phyloP scores from a whole-genome alignment of 2,797 vertebrate genomes.

The Ciconia nigra region DNA sequence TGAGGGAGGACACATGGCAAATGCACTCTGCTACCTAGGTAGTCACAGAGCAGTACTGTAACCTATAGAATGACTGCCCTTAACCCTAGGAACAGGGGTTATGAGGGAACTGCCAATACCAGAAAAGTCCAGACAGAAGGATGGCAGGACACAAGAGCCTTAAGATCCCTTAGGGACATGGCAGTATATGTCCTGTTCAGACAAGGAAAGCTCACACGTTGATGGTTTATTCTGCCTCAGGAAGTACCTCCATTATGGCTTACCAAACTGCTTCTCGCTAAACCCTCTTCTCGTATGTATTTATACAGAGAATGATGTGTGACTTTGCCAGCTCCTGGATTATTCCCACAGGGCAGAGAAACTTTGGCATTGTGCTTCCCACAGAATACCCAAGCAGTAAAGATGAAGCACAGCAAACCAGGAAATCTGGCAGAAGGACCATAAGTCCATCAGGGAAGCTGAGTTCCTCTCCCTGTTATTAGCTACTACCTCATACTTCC shows the following conservation, averaged over 20 bases:
- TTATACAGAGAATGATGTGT: neutral
- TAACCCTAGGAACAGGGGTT: neutral
- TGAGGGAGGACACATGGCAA: neutral
- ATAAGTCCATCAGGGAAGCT: neutral
- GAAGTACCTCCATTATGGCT: neutral
- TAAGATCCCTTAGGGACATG: neutral
- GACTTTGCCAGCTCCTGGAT: neutral
- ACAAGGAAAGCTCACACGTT: neutral
- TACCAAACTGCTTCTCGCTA: neutral
- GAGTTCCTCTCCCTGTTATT: neutral
- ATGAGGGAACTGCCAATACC: neutral
- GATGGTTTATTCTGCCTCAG: neutral
- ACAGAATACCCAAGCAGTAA: neutral
- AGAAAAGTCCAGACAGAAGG: neutral
- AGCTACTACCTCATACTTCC: neutral
- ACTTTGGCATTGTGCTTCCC: neutral
- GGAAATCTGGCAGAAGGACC: neutral
- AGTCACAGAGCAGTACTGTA: neutral
- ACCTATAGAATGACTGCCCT: neutral
- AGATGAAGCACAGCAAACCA: neutral
- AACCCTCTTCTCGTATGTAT: neutral
- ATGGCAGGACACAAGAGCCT: neutral
- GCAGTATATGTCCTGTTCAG: neutral
- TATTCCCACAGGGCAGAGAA: neutral
- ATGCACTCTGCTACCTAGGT: neutral